These are phyloP conservation scores for Silurus meridionalis DNA, from an alignment of 2,113 vertebrate genomes.

Conservation along the genomic window DNA sequence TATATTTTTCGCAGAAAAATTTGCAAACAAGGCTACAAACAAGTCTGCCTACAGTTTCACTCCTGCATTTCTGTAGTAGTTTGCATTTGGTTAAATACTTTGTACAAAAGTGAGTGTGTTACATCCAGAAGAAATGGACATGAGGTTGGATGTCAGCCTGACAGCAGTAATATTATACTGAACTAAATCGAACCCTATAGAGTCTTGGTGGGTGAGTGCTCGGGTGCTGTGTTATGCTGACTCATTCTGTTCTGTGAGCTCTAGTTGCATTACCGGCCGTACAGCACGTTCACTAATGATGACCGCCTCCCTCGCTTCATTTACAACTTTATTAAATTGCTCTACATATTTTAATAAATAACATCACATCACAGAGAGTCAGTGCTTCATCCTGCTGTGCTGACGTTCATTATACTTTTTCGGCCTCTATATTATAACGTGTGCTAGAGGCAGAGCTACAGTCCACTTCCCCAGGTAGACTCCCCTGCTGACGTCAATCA, in stretches of 20 bases:
- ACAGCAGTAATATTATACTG: neutral
- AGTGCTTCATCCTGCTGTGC: neutral
- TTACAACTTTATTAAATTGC: neutral
- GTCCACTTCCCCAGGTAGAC: too few relatives aligned
- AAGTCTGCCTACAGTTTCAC: neutral
- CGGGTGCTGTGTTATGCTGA: slow-evolving; percentile 2
- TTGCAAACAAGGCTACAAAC: neutral
- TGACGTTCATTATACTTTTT: neutral
- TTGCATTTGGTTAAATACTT: neutral
- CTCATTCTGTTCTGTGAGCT: neutral
- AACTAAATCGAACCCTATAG: neutral
- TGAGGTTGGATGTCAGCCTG: neutral
- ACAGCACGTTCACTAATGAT: neutral
- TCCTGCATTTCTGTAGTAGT: neutral
- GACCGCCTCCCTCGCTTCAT: neutral
- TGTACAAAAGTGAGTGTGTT: neutral
- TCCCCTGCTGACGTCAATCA: too few relatives aligned
- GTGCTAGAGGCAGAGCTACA: neutral
- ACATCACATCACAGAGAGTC: neutral
- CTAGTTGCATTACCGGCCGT: neutral
- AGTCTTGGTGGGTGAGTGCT: neutral
- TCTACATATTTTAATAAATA: neutral
- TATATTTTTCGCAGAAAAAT: neutral
- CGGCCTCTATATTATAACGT: neutral
- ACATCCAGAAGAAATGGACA: neutral